These are phyloP conservation scores for Molanna angustata DNA, from an alignment of 2,888 invertebrate genomes.

Conservation along the genomic window DNA sequence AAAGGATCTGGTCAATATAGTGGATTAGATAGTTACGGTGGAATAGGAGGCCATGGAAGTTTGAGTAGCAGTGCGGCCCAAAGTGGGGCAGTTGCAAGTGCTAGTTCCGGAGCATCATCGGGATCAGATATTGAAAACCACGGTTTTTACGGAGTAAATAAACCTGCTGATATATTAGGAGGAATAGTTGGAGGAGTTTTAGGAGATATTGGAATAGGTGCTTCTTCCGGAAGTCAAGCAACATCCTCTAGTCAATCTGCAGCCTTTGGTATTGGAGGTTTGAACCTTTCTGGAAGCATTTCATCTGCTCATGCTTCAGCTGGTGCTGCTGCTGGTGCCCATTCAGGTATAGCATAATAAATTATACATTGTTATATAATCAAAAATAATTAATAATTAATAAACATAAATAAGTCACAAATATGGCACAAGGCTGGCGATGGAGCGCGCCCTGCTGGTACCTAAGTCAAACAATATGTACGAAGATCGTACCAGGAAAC, in stretches of 20 bases:
- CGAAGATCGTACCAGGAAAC: too few relatives aligned
- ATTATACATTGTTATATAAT: too few relatives aligned
- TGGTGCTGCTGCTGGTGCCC: slow-evolving; percentile 12
- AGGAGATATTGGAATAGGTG: slow-evolving; percentile 26
- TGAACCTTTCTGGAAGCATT: slow-evolving; percentile 14
- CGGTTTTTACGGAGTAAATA: not conserved
- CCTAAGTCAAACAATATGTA: too few relatives aligned
- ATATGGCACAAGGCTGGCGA: too few relatives aligned
- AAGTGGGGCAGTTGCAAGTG: not conserved
- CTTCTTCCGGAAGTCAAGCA: slow-evolving; percentile 27
- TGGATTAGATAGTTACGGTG: slow-evolving; percentile 7
- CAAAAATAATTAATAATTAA: too few relatives aligned
- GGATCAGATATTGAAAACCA: not conserved
- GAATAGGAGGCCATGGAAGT: not conserved
- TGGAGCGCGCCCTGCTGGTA: too few relatives aligned
- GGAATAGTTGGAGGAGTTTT: slow-evolving; percentile 34
- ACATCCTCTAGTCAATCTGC: slow-evolving; percentile 16
- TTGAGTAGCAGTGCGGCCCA: too few relatives aligned
- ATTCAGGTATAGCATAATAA: not conserved
- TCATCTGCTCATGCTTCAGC: slow-evolving; percentile 20
- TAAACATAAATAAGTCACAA: too few relatives aligned
- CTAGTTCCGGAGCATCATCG: not conserved
- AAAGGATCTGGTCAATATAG: slow-evolving; percentile 27
- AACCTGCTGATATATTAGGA: not conserved
- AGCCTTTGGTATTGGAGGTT: slow-evolving; percentile 15